Percentiles rank a stretch among this genome's conserved stretches.
Evolutionary conservation across 2,113 vertebrate species (phyloP).

Genomic region (Tachycineta bicolor): DNA sequence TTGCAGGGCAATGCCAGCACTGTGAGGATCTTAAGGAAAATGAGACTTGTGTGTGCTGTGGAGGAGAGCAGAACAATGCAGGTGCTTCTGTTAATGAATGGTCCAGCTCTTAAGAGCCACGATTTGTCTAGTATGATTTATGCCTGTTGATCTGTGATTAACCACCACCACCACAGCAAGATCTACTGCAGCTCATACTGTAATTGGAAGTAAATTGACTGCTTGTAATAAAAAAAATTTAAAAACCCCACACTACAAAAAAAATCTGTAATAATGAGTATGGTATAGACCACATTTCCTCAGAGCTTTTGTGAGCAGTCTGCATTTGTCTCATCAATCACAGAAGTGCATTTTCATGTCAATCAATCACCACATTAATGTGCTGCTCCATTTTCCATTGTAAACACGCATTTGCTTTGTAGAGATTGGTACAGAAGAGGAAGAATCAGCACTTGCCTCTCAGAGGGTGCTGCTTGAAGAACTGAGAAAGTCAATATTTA

Average conservation of each 20-base stretch:
- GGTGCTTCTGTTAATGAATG: not conserved
- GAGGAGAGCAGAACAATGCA: not conserved
- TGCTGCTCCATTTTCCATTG: not conserved
- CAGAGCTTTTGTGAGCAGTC: not conserved
- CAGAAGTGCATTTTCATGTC: not conserved
- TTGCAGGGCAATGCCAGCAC: not conserved
- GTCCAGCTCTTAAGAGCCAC: not conserved
- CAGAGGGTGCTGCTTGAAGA: not conserved
- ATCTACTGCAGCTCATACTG: not conserved
- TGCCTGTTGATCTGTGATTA: slow-evolving; percentile 13
- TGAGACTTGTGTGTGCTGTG: rapidly evolving
- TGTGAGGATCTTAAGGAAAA: not conserved
- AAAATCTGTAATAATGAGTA: not conserved
- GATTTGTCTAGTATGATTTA: not conserved
- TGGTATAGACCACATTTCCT: not conserved
- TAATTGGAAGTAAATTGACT: slow-evolving; percentile 10
- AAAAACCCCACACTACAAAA: not conserved
- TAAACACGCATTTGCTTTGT: not conserved
- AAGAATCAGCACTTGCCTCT: not conserved
- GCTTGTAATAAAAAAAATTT: not conserved
- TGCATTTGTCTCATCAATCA: not conserved
- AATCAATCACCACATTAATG: not conserved
- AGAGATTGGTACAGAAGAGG: not conserved
- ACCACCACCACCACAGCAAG: not conserved
- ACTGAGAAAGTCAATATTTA: slow-evolving; percentile 19